phyloP scores from a whole-genome alignment of 1,140 invertebrate genomes.

The Nasonia vitripennis region DNA sequence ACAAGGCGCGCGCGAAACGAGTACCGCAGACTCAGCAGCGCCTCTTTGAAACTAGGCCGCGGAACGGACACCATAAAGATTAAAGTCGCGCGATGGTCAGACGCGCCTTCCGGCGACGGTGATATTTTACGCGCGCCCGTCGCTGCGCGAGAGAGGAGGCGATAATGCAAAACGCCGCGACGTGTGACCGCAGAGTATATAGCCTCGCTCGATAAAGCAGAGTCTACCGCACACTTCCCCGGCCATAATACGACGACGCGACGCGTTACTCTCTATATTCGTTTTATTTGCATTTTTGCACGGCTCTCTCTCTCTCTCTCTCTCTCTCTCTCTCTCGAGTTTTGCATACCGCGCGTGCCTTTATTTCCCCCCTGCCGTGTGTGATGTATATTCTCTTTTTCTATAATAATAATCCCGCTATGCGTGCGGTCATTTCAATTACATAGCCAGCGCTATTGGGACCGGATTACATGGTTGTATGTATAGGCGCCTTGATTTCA shows the following conservation, averaged over 20 bases:
- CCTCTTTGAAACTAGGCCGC: not conserved
- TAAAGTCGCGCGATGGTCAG: conserved; percentile 9
- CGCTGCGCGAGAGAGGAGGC: not conserved
- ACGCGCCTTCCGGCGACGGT: not conserved
- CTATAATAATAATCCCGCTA: too few relatives aligned
- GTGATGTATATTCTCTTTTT: too few relatives aligned
- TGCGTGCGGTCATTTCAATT: too few relatives aligned
- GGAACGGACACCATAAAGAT: not conserved
- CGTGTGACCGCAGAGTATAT: not conserved
- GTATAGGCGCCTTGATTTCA: not conserved
- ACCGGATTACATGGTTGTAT: not conserved
- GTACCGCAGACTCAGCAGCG: not conserved
- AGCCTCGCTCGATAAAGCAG: conserved; percentile 32
- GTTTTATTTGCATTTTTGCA: conserved; percentile 32
- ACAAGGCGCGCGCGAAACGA: not conserved
- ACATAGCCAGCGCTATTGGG: too few relatives aligned
- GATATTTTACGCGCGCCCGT: conserved; percentile 15
- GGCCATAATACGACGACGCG: not conserved
- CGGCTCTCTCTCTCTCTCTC: not conserved
- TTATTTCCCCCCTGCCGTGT: not conserved
- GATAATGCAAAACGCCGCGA: conserved; percentile 20
- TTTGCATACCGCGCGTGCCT: conserved; percentile 11
- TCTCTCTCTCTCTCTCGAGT: not conserved
- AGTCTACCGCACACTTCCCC: not conserved
- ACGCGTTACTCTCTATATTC: not conserved